A percentile compares a stretch with the other conserved stretches of the same genome.
Conservation (phyloP, 2,888 invertebrate genomes). For the Xylocampa areola region DNA sequence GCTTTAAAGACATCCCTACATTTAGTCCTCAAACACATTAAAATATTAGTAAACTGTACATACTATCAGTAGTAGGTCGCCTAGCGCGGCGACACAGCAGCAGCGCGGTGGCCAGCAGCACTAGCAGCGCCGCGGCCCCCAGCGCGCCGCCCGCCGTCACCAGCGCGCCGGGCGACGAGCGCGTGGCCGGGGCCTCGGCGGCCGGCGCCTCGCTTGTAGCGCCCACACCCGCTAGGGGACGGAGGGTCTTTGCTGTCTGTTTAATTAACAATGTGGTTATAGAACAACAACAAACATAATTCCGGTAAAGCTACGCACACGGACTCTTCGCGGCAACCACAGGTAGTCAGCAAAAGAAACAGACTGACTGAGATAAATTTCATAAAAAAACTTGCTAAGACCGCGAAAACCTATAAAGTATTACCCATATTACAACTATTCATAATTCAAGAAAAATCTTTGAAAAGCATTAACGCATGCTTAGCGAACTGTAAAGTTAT, state of each 20-base stretch:
- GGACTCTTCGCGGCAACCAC: too few species aligned
- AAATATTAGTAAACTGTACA: neutral
- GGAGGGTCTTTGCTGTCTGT: conserved; percentile 68
- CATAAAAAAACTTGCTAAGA: too few species aligned
- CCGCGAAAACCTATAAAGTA: too few species aligned
- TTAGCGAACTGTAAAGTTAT: too few species aligned
- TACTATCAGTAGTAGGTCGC: conserved; percentile 64
- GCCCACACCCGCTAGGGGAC: conserved; percentile 26
- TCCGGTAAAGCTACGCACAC: too few species aligned
- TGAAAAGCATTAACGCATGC: too few species aligned
- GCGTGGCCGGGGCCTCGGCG: conserved; percentile 58
- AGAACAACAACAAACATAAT: neutral
- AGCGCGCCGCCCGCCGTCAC: conserved; percentile 83
- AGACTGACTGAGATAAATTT: too few species aligned
- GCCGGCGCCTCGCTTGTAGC: conserved; percentile 59
- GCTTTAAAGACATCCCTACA: too few species aligned
- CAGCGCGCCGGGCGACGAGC: conserved; percentile 71
- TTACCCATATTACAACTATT: too few species aligned
- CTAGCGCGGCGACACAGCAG: conserved; percentile 79
- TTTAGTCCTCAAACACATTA: neutral
- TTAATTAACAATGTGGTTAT: neutral
- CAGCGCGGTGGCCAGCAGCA: conserved; percentile 74
- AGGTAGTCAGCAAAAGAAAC: too few species aligned
- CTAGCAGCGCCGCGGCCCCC: conserved; percentile 77
- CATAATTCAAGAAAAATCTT: too few species aligned